A percentile compares a stretch with the other conserved stretches of the same genome.
These are phyloP conservation scores for Clupea harengus DNA, from an alignment of 2,113 vertebrate genomes.

Conservation along the genomic window DNA sequence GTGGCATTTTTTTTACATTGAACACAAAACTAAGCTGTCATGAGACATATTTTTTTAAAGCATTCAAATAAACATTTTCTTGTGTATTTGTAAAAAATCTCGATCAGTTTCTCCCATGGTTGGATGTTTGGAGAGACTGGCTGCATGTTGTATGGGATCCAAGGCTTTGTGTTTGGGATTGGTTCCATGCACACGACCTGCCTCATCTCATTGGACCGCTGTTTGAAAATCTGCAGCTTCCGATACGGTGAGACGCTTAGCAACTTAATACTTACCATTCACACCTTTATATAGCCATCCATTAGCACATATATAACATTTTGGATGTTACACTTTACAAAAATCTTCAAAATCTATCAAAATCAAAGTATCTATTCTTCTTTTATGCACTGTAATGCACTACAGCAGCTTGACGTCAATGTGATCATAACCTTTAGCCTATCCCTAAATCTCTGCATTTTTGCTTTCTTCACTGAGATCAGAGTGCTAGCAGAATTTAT, in stretches of 20 bases:
- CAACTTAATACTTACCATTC: not conserved
- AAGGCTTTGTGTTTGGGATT: conserved; percentile 64
- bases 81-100: not conserved
- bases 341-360: too few relatives aligned
- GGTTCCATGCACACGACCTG: conserved; percentile 61
- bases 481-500: too few relatives aligned
- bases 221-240: conserved; percentile 63
- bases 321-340: too few relatives aligned
- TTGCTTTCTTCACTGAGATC: too few relatives aligned
- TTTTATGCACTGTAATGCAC: too few relatives aligned
- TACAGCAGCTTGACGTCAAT: too few relatives aligned
- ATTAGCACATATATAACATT: too few relatives aligned
- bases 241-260: conserved; percentile 46
- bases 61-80: not conserved
- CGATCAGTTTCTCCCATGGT: conserved; percentile 52
- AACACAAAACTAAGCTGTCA: not conserved
- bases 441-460: too few relatives aligned
- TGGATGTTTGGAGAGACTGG: conserved; percentile 61
- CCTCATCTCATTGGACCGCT: conserved; percentile 63
- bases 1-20: not conserved
- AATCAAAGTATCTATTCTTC: too few relatives aligned
- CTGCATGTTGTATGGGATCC: conserved; percentile 58
- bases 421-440: too few relatives aligned
- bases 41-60: not conserved
- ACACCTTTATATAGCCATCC: too few relatives aligned